These are phyloP conservation scores for Sceloporus tristichus DNA, from an alignment of 2,113 vertebrate genomes.

Conservation along the genomic window DNA sequence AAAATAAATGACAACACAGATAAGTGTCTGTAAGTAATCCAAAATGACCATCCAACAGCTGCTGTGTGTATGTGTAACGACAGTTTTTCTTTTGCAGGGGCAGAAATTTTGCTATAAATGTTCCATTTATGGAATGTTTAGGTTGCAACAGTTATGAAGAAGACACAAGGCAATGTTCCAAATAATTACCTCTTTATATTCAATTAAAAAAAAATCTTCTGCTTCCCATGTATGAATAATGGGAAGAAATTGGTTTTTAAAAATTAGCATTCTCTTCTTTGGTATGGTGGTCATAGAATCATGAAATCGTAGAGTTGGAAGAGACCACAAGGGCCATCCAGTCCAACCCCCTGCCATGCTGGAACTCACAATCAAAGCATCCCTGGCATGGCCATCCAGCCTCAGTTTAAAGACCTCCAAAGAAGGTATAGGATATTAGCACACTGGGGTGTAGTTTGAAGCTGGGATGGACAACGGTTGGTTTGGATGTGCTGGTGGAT, in stretches of 20 bases:
- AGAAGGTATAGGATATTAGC: neutral
- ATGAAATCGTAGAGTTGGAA: no score
- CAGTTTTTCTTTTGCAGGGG: neutral
- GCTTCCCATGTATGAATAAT: neutral
- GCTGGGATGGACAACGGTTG: no score
- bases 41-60: neutral
- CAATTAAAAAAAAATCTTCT: conserved; percentile 19
- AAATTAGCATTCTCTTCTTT: neutral
- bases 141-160: neutral
- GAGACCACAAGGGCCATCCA: no score
- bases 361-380: no score
- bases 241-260: neutral
- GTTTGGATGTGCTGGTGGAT: neutral
- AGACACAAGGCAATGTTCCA: neutral
- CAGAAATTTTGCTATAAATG: neutral
- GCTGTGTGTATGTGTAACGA: neutral
- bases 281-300: neutral
- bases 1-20: conserved; percentile 27
- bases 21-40: conserved; percentile 64
- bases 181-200: neutral
- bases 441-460: neutral
- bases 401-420: no score
- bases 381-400: no score
- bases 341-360: no score
- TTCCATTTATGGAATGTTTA: neutral